Conservation (phyloP, 2,888 invertebrate species). For the Lysandra coridon region DNA sequence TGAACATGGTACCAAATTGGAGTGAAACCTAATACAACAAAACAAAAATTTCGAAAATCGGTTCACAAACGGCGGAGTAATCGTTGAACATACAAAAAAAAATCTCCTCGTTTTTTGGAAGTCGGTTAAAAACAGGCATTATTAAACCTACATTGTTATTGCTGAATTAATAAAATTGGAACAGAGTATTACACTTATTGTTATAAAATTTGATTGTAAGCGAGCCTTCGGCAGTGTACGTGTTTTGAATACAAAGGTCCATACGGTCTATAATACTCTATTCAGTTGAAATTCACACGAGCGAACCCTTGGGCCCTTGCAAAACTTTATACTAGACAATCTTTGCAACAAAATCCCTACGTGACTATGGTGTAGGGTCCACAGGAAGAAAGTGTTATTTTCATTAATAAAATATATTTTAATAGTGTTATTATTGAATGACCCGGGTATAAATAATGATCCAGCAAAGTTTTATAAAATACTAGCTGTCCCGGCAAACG, state of each 20-base stretch:
- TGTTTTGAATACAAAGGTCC: not conserved
- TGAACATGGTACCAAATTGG: too few relatives aligned
- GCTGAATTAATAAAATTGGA: too few relatives aligned
- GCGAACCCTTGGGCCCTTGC: not conserved
- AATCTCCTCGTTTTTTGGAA: too few relatives aligned
- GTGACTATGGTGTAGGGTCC: not conserved
- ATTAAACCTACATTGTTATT: too few relatives aligned
- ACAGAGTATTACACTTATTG: not conserved
- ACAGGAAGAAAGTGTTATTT: not conserved
- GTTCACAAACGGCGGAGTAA: too few relatives aligned
- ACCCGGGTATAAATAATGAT: not conserved
- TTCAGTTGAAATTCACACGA: not conserved
- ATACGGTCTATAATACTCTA: not conserved
- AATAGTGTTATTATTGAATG: constrained; percentile 6
- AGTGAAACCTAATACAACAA: too few relatives aligned
- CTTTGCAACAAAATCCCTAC: constrained; percentile 2
- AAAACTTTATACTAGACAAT: not conserved
- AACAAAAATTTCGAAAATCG: too few relatives aligned
- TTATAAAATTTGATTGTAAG: not conserved
- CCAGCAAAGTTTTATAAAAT: too few relatives aligned
- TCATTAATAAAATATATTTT: not conserved
- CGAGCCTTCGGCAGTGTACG: not conserved
- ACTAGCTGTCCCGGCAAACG: too few relatives aligned
- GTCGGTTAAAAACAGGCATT: too few relatives aligned
- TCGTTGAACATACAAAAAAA: too few relatives aligned